A percentile compares a stretch with the other conserved stretches of the same genome.
phyloP scores from a whole-genome alignment of 2,888 invertebrate species.

The Lathronympha strigana region DNA sequence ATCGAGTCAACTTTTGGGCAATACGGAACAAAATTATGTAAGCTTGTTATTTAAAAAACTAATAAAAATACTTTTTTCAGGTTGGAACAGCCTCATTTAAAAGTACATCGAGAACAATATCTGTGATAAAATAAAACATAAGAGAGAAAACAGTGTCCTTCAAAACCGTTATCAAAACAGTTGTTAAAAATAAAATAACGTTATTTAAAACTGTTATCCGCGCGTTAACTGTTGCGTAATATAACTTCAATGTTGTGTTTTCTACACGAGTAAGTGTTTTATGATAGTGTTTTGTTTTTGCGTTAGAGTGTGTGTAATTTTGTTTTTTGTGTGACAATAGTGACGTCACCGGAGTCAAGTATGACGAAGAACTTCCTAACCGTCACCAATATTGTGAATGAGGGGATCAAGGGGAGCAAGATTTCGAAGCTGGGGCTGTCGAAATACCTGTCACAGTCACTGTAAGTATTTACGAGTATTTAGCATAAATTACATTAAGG shows the following conservation, averaged over 20 bases:
- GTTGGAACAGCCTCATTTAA: constrained; percentile 49
- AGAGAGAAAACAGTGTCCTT: constrained; percentile 58
- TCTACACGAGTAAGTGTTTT: constrained; percentile 71
- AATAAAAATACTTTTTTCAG: constrained; percentile 53
- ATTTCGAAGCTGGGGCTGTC: constrained; percentile 89
- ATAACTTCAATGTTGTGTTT: constrained; percentile 75
- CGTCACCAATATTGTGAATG: constrained; percentile 87
- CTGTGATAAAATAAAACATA: constrained; percentile 66
- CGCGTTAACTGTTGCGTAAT: constrained; percentile 74
- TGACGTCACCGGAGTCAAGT: constrained; percentile 78
- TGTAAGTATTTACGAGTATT: constrained; percentile 86
- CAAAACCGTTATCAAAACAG: constrained; percentile 23
- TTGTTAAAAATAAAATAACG: constrained; percentile 36
- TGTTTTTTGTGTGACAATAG: constrained; percentile 62
- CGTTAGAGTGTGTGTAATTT: constrained; percentile 41
- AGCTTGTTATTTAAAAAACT: constrained; percentile 20
- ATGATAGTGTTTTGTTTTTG: constrained; percentile 29
- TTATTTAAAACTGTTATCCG: constrained; percentile 53
- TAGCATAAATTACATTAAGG: too few relatives aligned
- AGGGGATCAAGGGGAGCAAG: constrained; percentile 90
- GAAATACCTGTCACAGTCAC: constrained; percentile 90
- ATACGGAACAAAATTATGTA: constrained; percentile 15
- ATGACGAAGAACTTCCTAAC: constrained; percentile 85
- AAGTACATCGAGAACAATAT: constrained; percentile 62
- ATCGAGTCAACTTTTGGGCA: constrained; percentile 46